A percentile compares a stretch with the other conserved stretches of the same genome.
phyloP scores from a whole-genome alignment of 2,113 vertebrate genomes.

The Bothrops jararaca region DNA sequence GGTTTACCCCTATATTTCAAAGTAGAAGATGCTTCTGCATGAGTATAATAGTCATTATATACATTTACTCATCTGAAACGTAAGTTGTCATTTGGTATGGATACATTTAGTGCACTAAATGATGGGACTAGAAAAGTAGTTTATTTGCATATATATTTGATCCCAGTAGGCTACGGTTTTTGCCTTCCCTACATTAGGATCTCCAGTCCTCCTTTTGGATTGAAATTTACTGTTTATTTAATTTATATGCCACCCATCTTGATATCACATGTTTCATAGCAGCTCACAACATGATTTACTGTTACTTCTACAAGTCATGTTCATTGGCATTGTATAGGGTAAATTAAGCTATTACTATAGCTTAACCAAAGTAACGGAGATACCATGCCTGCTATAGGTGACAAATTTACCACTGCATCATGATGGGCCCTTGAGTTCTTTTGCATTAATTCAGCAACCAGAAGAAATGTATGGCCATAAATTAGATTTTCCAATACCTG shows the following conservation, averaged over 20 bases:
- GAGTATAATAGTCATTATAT: not conserved
- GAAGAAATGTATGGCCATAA: not conserved
- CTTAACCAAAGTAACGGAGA: not conserved
- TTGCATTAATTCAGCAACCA: not conserved
- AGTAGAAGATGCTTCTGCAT: not conserved
- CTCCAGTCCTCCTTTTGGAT: not conserved
- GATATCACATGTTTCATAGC: too few relatives aligned
- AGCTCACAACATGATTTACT: not conserved
- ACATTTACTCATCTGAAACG: not conserved
- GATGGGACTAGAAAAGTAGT: not conserved
- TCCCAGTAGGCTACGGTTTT: not conserved
- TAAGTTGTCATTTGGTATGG: not conserved
- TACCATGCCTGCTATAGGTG: not conserved
- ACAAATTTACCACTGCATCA: not conserved
- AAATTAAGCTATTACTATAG: not conserved
- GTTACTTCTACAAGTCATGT: not conserved
- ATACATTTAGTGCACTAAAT: not conserved
- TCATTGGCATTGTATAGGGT: not conserved
- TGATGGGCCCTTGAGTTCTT: not conserved
- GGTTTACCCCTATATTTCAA: not conserved
- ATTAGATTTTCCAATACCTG: not conserved
- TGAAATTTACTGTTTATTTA: not conserved
- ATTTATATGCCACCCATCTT: too few relatives aligned
- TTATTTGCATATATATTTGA: not conserved
- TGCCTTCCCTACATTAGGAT: not conserved